Evolutionary conservation across 2,797 vertebrate genomes (phyloP).

Genomic region (Malurus splendens): DNA sequence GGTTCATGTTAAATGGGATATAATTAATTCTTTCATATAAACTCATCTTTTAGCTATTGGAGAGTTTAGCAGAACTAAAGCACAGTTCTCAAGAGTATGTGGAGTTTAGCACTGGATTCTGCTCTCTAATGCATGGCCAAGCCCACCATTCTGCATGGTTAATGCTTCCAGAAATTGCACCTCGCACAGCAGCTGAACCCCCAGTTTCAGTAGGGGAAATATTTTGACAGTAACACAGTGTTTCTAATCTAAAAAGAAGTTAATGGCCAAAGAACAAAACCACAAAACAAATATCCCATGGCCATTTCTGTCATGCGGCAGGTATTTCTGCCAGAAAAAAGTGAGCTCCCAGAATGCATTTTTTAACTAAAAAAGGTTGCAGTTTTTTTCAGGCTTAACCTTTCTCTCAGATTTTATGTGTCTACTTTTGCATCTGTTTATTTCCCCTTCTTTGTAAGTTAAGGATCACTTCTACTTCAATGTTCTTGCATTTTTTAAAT

Average conservation of each 20-base stretch:
- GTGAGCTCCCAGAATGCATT: neutral
- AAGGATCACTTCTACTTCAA: neutral
- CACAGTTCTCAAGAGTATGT: neutral
- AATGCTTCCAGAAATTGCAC: neutral
- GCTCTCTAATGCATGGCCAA: neutral
- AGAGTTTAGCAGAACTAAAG: neutral
- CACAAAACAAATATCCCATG: neutral
- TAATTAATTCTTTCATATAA: slow-evolving; percentile 5
- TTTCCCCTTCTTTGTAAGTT: neutral
- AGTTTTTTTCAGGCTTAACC: neutral
- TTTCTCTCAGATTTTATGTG: neutral
- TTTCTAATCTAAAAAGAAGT: neutral
- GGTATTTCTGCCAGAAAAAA: neutral
- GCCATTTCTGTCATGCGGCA: neutral
- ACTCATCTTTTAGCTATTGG: neutral
- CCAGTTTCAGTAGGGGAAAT: neutral
- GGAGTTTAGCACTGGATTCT: neutral
- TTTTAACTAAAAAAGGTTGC: neutral
- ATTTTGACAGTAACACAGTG: neutral
- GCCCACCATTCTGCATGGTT: neutral
- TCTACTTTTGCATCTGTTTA: neutral
- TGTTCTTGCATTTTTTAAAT: neutral
- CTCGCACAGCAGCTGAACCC: neutral
- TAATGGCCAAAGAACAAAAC: neutral
- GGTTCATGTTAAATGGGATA: slow-evolving; percentile 52